phyloP scores from a whole-genome alignment of 2,888 invertebrate species.

The Graphium colonna region DNA sequence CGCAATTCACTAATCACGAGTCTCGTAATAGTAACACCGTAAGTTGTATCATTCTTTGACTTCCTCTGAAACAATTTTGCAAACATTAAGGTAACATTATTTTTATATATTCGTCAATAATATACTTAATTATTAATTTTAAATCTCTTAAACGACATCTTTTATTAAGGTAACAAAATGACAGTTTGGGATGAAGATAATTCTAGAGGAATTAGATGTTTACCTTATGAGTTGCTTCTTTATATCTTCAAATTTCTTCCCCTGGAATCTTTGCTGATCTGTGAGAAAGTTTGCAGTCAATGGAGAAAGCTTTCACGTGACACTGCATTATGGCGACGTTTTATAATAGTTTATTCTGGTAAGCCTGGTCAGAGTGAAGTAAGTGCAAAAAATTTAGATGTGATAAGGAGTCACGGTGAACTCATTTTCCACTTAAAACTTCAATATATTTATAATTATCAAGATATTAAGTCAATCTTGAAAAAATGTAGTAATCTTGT shows the following conservation, averaged over 20 bases:
- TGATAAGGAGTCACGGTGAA: slow-evolving; percentile 52
- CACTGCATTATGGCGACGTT: slow-evolving; percentile 51
- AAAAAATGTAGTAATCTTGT: slow-evolving; percentile 54
- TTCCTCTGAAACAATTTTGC: too few species aligned
- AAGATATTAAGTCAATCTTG: slow-evolving; percentile 50
- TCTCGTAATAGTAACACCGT: too few species aligned
- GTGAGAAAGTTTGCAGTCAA: slow-evolving; percentile 56
- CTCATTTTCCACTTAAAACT: slow-evolving; percentile 55
- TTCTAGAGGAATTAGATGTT: slow-evolving; percentile 14
- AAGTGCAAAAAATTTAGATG: slow-evolving; percentile 47
- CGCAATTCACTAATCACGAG: slow-evolving; percentile 1
- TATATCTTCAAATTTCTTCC: slow-evolving; percentile 59
- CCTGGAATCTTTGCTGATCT: slow-evolving; percentile 50
- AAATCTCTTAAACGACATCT: not conserved
- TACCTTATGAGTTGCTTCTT: slow-evolving; percentile 66
- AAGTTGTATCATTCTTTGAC: too few species aligned
- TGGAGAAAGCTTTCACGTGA: slow-evolving; percentile 61
- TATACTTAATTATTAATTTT: not conserved
- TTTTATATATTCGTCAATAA: too few species aligned
- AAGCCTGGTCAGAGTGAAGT: slow-evolving; percentile 57
- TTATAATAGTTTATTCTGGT: slow-evolving; percentile 57
- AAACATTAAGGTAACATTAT: too few species aligned
- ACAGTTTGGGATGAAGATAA: slow-evolving; percentile 2
- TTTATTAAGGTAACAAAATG: slow-evolving; percentile 15
- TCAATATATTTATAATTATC: slow-evolving; percentile 62